Evolutionary conservation across 2,888 invertebrate species (phyloP), one percentile per base, ranked within the genome.

Genomic region (Drosophila dives): DNA sequence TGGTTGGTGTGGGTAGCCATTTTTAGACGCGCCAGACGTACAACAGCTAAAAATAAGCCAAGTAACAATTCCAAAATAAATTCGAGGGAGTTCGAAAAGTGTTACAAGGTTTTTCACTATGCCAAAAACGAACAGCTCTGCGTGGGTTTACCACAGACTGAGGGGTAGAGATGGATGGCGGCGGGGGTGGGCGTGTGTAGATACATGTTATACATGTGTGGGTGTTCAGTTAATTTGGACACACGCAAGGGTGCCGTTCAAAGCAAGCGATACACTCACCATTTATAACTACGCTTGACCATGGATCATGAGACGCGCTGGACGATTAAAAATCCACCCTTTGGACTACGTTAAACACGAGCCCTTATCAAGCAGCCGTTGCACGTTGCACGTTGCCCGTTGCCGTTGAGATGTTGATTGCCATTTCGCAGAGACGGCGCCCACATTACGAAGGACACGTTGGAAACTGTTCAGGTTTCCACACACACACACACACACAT

Each of bases 61-160:
- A 72, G 69, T 49, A 60, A 63, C 59, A 61, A 40, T 66, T 54
- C 70, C 74, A 61, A 87, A 85, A 85, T 87, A 75, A 76, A 65
- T 73, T 59, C 50, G 38, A 64, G 70, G 71, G 67, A 72, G 61
- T 64, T 66, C 64, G 69, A 75, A 86, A 88, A 86, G 80, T 80
- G 80, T 79, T 83, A 89, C 89, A 89, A 85, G 90, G 85, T 75
- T 88, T 85, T 88, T 80, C 89, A 88, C 90, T 88, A 86, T 74
- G 54, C 72, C 71, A 60, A 75, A 69, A 87, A 73, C 42, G 53
- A 69, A 54, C 36, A 53, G 34, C 64, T 36, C 75, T 50, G 79
- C 76, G n/a, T 75, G 71, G 58, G 75, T n/a, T 62, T 45, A 45
- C 45, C 45, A 54, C 40, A n/a, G n/a, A 42, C n/a, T 32, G 15